These are phyloP conservation scores for Cremastobaeus sp. DNA, from an alignment of 2,888 invertebrate species.

Conservation along the genomic window DNA sequence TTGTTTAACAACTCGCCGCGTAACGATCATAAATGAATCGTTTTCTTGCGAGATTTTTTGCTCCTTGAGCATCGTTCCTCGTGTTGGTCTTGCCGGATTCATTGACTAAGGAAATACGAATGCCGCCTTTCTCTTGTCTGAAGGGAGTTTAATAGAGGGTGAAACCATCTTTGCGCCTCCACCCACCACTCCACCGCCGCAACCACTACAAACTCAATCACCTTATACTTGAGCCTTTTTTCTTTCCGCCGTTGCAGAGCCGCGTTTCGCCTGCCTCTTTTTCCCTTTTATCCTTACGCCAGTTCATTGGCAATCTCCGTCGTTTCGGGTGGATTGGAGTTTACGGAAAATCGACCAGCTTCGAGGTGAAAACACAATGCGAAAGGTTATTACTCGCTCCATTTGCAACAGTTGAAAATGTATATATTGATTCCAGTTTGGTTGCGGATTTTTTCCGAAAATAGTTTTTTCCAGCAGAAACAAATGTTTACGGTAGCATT, in stretches of 20 bases:
- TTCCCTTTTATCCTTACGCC: conserved; percentile 30
- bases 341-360: conserved; percentile 33
- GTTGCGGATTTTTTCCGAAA: too few species aligned
- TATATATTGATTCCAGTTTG: too few species aligned
- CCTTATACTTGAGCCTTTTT: conserved; percentile 44
- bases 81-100: conserved; percentile 66
- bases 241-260: conserved; percentile 44
- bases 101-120: conserved; percentile 66
- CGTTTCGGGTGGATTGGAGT: conserved; percentile 49
- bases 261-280: conserved; percentile 24
- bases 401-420: conserved; percentile 5
- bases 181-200: conserved; percentile 51
- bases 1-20: conserved; percentile 10
- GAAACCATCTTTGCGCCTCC: conserved; percentile 72
- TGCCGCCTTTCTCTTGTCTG: conserved; percentile 82
- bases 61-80: conserved; percentile 58
- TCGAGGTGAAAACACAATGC: conserved; percentile 12
- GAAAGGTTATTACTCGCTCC: conserved; percentile 13
- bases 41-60: conserved; percentile 51
- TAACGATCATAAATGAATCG: conserved; percentile 43
- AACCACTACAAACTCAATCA: conserved; percentile 61
- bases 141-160: conserved; percentile 78
- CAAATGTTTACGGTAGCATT: not conserved
- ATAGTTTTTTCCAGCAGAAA: too few species aligned
- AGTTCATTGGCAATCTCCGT: conserved; percentile 58